Base-by-base conservation (phyloP, 2,113 vertebrate genomes). In the Melanocharis versteri region DNA sequence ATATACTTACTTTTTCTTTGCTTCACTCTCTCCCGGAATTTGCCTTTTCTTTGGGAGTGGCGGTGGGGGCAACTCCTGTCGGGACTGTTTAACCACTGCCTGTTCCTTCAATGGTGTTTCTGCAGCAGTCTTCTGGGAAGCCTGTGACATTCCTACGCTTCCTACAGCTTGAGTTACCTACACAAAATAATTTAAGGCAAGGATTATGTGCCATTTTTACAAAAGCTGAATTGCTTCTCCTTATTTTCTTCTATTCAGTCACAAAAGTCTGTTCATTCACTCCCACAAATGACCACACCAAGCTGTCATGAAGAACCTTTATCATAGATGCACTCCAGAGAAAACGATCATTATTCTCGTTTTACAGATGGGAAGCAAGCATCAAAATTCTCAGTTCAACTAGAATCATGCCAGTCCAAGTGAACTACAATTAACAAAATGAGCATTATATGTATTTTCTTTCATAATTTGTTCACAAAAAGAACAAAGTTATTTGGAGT, bases 141-240 rank as follows among this genome's bases (percentile, higher is more conserved):
- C 83, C 50, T 98, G 98, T 53, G 98, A 93, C 96, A 99, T 96
- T 33, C 98, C 99, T 69, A 98, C 30, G 0, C 98, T 98, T 15
- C 98, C 97, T n/a, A 99, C 98, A 28, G 98, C 98, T 94, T 99
- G 98, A 89, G 99, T 98, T 53, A 99, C 98, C 99, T 99, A 61
- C 5, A 85, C 2, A 61, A 91, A 92, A 57, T 31, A 65, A 83
- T 94, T 87, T 12, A 71, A 40, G 37, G 56, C 45, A 89, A 84
- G 15, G 8, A 20, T 76, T 86, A 65, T 23, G 15, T 26, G n/a
- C 2, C 44, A 35, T 47, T 81, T 90, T 28, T 17, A 86, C 4
- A 73, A 4, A n/a, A 45, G 37, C 5, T 22, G 1, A 91, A 39
- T 28, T 69, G 13, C 8, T 69, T 72, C 39, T 44, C 22, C 60